These are phyloP conservation scores for Periplaneta americana DNA, from an alignment of 1,140 invertebrate species.

Conservation along the genomic window DNA sequence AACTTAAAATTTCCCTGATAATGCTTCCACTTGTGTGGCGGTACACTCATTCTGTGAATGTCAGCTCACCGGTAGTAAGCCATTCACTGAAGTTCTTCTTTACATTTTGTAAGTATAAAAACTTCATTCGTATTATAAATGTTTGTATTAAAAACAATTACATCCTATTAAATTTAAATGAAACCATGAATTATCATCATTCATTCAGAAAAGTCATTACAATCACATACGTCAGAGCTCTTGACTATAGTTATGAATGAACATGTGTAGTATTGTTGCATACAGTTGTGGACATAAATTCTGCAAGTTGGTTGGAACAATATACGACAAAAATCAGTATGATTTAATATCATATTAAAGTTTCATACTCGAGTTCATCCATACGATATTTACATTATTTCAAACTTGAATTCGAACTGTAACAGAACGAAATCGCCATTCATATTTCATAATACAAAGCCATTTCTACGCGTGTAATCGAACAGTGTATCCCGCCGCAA, in stretches of 20 bases:
- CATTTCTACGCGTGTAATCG: background rate
- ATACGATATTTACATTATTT: no score
- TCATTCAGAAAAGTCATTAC: background rate
- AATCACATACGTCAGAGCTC: background rate
- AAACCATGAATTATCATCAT: background rate
- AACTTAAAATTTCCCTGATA: no score
- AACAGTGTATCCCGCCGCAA: background rate
- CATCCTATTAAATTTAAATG: background rate
- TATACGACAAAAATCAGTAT: no score
- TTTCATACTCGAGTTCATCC: no score
- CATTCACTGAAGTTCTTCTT: no score
- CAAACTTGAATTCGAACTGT: no score
- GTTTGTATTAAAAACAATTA: background rate
- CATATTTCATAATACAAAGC: slow-evolving; percentile 4
- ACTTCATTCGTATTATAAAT: background rate
- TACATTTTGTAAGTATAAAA: background rate
- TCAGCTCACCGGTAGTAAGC: no score
- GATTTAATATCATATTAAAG: no score
- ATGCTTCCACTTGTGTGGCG: no score
- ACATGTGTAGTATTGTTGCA: background rate
- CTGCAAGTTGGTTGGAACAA: no score
- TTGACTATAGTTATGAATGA: background rate
- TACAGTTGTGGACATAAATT: no score
- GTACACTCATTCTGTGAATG: no score
- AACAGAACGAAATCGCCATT: background rate